A percentile compares a stretch with the other conserved stretches of the same genome.
Evolutionary conservation across 2,797 vertebrate species (phyloP).

Genomic region (Pseudochaenichthys georgianus): DNA sequence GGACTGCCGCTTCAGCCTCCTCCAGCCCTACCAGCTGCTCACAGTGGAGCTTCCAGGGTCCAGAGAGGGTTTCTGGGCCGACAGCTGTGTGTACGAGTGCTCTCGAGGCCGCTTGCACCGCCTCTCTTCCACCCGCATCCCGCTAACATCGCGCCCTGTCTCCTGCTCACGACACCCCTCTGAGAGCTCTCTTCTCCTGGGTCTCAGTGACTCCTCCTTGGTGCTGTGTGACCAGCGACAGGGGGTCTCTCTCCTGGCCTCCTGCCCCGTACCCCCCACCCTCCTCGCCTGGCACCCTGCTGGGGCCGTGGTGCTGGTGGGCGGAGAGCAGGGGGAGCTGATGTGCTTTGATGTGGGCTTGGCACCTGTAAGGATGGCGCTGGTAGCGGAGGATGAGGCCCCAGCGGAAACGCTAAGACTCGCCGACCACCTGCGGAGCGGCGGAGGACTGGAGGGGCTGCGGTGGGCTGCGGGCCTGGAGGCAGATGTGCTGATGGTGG

Average conservation of each 20-base stretch:
- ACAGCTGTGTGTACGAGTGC: constrained; percentile 89
- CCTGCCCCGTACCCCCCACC: constrained; percentile 86
- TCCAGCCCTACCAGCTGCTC: constrained; percentile 88
- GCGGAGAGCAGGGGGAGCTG: constrained; percentile 91
- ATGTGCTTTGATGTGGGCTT: constrained; percentile 92
- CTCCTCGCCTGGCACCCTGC: constrained; percentile 91
- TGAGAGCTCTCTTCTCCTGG: constrained; percentile 89
- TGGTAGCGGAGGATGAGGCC: constrained; percentile 88
- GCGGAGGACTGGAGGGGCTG: constrained; percentile 87
- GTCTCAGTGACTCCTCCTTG: constrained; percentile 91
- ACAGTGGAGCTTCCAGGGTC: constrained; percentile 85
- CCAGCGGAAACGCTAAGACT: constrained; percentile 87
- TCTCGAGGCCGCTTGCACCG: constrained; percentile 84
- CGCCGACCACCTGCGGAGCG: constrained; percentile 82
- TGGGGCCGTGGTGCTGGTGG: constrained; percentile 86
- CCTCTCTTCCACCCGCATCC: constrained; percentile 84
- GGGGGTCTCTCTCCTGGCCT: constrained; percentile 83
- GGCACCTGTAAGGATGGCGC: constrained; percentile 87
- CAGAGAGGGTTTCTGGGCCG: constrained; percentile 79
- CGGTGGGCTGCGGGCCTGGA: constrained; percentile 86
- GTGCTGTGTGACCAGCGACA: constrained; percentile 89
- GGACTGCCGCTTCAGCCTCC: constrained; percentile 89
- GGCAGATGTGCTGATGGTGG: constrained; percentile 86
- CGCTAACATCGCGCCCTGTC: constrained; percentile 85
- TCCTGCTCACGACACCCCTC: constrained; percentile 88